Base-by-base conservation (phyloP, 2,113 vertebrate species). In the Pycnonotus jocosus region DNA sequence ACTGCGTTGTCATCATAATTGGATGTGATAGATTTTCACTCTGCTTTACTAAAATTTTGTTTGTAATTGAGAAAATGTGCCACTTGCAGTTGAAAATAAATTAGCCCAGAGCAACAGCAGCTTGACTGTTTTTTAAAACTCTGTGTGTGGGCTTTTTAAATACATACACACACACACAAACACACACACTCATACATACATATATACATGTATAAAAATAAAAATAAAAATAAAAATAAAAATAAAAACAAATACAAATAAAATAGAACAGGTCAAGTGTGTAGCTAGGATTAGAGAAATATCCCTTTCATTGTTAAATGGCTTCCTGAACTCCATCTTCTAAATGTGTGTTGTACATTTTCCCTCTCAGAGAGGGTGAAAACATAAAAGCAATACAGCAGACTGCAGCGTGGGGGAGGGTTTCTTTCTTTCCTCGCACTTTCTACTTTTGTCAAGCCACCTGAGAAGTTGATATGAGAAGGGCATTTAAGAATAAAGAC, bases 401-500 rank as follows among this genome's bases (percentile, higher is more conserved):
- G 85, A 76, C 68, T 93, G 95, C 14, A 10, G 64, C 7, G 16
- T 70, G 81, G 54, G 73, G 85, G 92, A 72, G 74, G 96, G 76
- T 85, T 97, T 91, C 82, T 85, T 97, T 83, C 76, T 91, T 95
- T 97, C 94, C 90, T 97, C 45, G 65, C 60, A 79, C 62, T 92
- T 86, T 90, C 91, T 96, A 94, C 93, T 97, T 97, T 95, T 96
- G 91, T 98, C 92, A 95, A 97, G 92, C 92, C 95, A 98, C 97
- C 97, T 97, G 97, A 98, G 96, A 97, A 97, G 96, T n/a, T 97
- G 96, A 97, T 97, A 97, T 83, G 92, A 97, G 97, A 97, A 97
- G 96, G 95, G 93, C 95, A 97, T 96, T 97, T 97, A 93, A 95
- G 97, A 98, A 98, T 97, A 98, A 98, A 98, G 98, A 98, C 96